Conservation (phyloP, 53 echinoderm and acorn worm genomes). For the Astropecten irregularis region DNA sequence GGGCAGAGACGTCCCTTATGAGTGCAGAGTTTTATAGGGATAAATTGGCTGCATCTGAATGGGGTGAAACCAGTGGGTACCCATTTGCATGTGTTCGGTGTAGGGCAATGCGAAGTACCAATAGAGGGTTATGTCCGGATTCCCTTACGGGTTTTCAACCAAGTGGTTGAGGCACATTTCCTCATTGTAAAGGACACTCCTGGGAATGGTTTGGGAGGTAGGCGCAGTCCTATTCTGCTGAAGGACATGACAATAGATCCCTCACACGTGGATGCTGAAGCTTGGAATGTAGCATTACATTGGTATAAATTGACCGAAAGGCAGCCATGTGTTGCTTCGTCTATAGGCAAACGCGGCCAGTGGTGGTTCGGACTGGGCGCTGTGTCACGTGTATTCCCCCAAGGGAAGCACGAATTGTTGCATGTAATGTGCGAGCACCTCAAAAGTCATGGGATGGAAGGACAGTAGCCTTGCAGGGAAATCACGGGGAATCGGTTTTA, state of each 20-base stretch:
- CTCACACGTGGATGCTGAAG: too few species aligned
- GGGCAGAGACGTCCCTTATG: too few species aligned
- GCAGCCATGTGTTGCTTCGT: not conserved
- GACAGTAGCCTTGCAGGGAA: not conserved
- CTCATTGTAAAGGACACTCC: too few species aligned
- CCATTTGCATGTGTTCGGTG: not conserved
- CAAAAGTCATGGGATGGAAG: not conserved
- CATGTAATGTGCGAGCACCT: not conserved
- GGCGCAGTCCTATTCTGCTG: too few species aligned
- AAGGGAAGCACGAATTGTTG: not conserved
- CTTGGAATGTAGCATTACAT: not conserved
- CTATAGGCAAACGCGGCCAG: not conserved
- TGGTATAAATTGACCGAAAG: not conserved
- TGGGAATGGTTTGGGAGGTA: too few species aligned
- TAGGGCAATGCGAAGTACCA: not conserved
- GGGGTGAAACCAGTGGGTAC: constrained; percentile 13
- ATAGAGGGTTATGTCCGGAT: too few species aligned
- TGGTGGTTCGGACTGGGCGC: not conserved
- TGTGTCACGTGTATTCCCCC: not conserved
- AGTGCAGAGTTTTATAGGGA: too few species aligned
- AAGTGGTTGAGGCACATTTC: not conserved
- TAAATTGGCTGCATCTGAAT: too few species aligned
- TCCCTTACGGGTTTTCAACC: not conserved
- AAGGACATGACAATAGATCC: too few species aligned
- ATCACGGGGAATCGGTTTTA: not conserved